phyloP scores from a whole-genome alignment of 2,113 vertebrate genomes.

The rat (Rattus norvegicus) region DNA sequence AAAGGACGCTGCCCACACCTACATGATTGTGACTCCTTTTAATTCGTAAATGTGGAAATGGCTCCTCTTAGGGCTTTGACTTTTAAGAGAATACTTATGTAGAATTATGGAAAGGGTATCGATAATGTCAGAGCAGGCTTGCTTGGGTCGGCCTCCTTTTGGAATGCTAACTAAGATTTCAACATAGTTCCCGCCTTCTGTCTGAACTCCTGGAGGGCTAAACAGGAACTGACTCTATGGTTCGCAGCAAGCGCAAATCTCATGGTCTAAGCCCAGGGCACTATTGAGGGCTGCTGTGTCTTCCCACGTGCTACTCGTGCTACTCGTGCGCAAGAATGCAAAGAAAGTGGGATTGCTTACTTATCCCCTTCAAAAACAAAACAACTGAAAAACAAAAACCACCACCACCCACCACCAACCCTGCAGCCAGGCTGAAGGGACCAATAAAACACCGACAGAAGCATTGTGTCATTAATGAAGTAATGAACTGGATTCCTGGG shows the following conservation, averaged over 20 bases:
- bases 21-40: background rate
- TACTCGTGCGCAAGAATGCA: background rate
- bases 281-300: background rate
- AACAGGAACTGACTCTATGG: no score
- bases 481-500: background rate
- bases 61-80: background rate
- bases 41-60: background rate
- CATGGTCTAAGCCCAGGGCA: background rate
- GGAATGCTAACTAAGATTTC: background rate
- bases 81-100: background rate
- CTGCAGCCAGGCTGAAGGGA: background rate
- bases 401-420: no score
- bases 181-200: background rate
- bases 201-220: background rate
- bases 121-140: background rate
- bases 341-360: background rate
- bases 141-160: background rate
- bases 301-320: accelerated
- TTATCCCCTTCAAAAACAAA: no score
- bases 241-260: background rate
- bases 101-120: background rate
- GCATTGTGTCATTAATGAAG: background rate
- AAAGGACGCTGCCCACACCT: accelerated
- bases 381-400: no score
- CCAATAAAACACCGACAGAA: background rate